Base-by-base conservation (phyloP, 2,113 vertebrate species). In the Corythoichthys intestinalis region DNA sequence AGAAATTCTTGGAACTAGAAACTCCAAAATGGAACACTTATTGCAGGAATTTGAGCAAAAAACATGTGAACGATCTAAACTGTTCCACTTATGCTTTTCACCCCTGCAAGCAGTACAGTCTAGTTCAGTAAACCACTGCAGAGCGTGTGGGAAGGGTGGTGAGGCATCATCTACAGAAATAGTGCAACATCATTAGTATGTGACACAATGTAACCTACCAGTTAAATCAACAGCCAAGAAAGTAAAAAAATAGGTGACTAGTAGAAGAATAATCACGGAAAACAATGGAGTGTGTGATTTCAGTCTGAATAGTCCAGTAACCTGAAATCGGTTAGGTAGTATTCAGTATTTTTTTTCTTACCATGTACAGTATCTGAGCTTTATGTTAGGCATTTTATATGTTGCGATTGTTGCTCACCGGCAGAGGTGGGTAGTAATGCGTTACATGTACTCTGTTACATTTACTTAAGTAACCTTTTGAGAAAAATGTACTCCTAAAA, bases 11-110 rank as follows among this genome's bases (percentile, higher is more conserved):
- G 49, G 57, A 65, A 41, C 7, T 54, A 56, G 11, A 63, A 46
- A 62, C 65, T 56, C 39, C 1, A 20, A 76, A 53, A 61, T 34
- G 8, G 49, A 39, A n/a, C 13, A 48, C 20, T 79, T 69, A 7
- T 10, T 38, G 47, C 37, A 50, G 37, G 66, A 53, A 64, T 64
- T 77, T 35, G 48, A 52, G 20, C 2, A 60, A 69, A 64, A 68
- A 72, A 6, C 50, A 20, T 73, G 34, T 41, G 2, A 28, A 66
- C 15, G 65, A 67, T 60, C 17, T 14, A 37, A 13, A n/a, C 57
- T 64, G 71, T 35, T 46, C 4, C 28, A 14, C 7, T 15, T 14
- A 47, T 17, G 8, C 38, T 11, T n/a, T 52, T 8, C 41, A 28
- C 61, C 50, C 20, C 8, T 62, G 11, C 12, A 12, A 9, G 41